Conservation (phyloP, 2,797 vertebrate genomes). For the Anomalospiza imberbis region DNA sequence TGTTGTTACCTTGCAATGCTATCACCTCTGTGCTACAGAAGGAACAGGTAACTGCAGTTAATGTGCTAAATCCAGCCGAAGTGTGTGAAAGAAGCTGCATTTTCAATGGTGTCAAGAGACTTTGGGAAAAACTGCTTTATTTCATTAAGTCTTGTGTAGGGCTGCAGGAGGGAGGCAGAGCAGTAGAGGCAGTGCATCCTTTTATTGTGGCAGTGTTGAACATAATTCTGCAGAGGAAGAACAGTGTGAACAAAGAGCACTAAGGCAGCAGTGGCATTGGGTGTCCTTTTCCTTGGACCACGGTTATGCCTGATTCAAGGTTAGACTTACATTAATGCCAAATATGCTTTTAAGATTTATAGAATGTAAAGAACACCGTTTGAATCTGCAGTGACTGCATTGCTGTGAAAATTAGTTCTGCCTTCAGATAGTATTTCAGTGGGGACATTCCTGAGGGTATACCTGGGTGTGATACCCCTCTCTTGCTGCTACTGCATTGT, state of each 20-base stretch:
- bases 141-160: not conserved
- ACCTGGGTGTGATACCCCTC: accelerated
- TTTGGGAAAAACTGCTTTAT: not conserved
- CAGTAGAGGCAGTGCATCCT: not conserved
- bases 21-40: not conserved
- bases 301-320: accelerated
- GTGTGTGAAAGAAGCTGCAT: not conserved
- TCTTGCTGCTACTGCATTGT: not conserved
- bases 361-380: not conserved
- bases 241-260: not conserved
- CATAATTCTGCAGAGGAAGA: not conserved
- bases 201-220: not conserved
- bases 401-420: not conserved
- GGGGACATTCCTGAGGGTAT: not conserved
- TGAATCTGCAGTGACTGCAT: not conserved
- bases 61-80: not conserved
- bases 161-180: not conserved
- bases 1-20: not conserved
- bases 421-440: not conserved
- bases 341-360: not conserved
- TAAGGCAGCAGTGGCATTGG: accelerated
- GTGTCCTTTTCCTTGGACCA: not conserved
- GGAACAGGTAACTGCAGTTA: not conserved
- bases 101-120: not conserved
- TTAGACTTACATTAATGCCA: not conserved